A percentile compares a stretch with the other conserved stretches of the same genome.
Conservation (phyloP, 2,888 invertebrate genomes). For the Camptogramma bilineatum region DNA sequence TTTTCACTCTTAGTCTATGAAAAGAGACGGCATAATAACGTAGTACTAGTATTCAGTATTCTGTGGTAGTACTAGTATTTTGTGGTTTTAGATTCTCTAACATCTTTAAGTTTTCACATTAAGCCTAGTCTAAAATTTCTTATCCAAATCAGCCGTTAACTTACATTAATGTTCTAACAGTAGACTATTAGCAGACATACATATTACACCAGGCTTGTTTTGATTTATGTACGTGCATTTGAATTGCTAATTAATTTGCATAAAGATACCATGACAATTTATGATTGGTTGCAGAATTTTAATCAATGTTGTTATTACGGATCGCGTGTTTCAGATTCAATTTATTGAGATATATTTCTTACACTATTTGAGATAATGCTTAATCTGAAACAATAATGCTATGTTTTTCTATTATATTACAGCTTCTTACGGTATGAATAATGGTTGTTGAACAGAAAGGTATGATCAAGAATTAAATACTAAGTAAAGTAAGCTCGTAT, state of each 20-base stretch:
- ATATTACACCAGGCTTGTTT: background rate
- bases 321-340: background rate
- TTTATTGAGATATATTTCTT: background rate
- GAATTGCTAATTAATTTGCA: slow-evolving; percentile 31
- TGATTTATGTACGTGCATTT: slow-evolving; percentile 25
- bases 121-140: background rate
- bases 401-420: no score
- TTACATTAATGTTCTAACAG: slow-evolving; percentile 11
- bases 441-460: no score
- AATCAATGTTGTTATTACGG: slow-evolving; percentile 2
- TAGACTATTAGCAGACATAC: slow-evolving; percentile 10
- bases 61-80: no score
- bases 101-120: no score
- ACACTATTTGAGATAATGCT: background rate
- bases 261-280: slow-evolving; percentile 14
- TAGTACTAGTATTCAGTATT: no score
- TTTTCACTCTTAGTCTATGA: no score
- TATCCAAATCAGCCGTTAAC: slow-evolving; percentile 14
- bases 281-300: slow-evolving; percentile 17
- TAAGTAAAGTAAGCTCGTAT: no score
- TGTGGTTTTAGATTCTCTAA: no score
- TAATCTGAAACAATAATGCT: background rate
- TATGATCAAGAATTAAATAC: no score
- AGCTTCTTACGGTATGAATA: no score
- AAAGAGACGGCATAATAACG: no score